Evolutionary conservation across 2,113 vertebrate species (phyloP), one percentile per base, ranked within the genome.

Genomic region (Sclerurus mexicanus): DNA sequence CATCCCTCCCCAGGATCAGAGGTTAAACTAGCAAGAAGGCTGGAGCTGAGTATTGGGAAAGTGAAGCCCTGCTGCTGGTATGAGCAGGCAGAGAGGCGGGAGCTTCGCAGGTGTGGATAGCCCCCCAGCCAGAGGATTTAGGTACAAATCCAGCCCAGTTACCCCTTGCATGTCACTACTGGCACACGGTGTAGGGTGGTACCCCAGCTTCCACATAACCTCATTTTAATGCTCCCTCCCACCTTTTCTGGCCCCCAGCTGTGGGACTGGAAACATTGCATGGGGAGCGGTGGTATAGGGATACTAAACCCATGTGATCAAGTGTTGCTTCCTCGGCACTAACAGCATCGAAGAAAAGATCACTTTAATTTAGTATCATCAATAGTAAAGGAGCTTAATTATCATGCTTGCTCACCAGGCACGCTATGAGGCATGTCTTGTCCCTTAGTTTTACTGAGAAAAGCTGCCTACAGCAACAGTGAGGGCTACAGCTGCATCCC

Each of bases 311-410:
- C 53, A 6, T 3, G 44, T 17, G 30, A 80, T 82, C 52, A 35
- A 77, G 35, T 63, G 73, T 35, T 22, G 69, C 72, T 42, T 55
- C 60, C 90, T 85, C 33, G 37, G 33, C 59, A 79, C 69, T 85
- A 78, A 85, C n/a, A 85, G 71, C 59, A 82, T 60, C 49, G 85
- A 89, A 89, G 56, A 90, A 90, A 91, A 76, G 42, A 95, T 86
- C 82, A 85, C 59, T 95, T 95, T 78, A 95, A 90, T 89, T 95
- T 87, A 82, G 63, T 83, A 85, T 92, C 67, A 83, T 75, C 56
- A 83, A 90, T 89, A 93, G n/a, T 74, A 53, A 62, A 89, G 25
- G 73, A 95, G 81, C 46, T 91, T 92, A 94, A 91, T 95, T 85
- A 97, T 86, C 31, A 7, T 4, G 33, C 66, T 47, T 56, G 30